Evolutionary conservation across 2,888 invertebrate species (phyloP).

Genomic region (Ariolimax columbianus): DNA sequence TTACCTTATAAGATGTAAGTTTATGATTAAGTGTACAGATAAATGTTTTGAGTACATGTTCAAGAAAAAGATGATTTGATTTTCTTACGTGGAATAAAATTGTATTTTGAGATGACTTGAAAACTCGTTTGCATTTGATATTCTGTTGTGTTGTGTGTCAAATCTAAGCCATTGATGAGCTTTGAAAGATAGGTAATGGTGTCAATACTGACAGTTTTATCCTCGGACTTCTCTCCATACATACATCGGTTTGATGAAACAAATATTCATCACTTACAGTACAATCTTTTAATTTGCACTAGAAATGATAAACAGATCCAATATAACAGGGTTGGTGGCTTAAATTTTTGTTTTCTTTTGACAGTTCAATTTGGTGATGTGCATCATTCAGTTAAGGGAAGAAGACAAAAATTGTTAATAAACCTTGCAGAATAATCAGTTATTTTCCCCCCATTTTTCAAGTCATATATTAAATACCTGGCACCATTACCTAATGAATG

Average conservation of each 20-base stretch:
- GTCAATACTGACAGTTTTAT: constrained; percentile 30
- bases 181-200: constrained; percentile 50
- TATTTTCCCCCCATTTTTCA: neutral
- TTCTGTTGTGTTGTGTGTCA: constrained; percentile 48
- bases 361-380: constrained; percentile 48
- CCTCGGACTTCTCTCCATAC: neutral
- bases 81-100: constrained; percentile 44
- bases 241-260: neutral
- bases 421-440: neutral
- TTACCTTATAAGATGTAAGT: constrained; percentile 24
- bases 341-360: constrained; percentile 17
- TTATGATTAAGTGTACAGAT: constrained; percentile 38
- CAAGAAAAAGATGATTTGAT: constrained; percentile 28
- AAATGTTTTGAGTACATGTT: constrained; percentile 34
- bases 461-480: constrained; percentile 8
- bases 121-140: constrained; percentile 37
- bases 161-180: neutral
- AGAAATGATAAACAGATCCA: neutral
- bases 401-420: neutral
- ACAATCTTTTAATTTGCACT: neutral
- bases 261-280: neutral
- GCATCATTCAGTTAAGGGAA: constrained; percentile 43
- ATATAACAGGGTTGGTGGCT: constrained; percentile 24
- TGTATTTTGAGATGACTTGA: constrained; percentile 38
- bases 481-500: constrained; percentile 55